Conservation (phyloP, 2,888 invertebrate species). For the Empis stercorea region DNA sequence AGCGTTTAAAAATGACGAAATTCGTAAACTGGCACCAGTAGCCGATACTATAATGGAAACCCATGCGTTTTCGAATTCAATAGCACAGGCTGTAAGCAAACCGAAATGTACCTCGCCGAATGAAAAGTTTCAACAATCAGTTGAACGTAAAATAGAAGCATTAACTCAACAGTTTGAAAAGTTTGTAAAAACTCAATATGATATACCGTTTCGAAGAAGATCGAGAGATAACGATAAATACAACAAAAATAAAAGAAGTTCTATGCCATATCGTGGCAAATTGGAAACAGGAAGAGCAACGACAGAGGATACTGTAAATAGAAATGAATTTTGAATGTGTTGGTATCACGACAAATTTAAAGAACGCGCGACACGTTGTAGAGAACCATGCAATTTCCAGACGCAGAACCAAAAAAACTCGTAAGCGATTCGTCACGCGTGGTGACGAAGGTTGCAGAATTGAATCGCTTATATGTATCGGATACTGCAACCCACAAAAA, state of each 20-base stretch:
- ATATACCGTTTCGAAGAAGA: too few species aligned
- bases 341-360: neutral
- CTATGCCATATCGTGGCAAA: too few species aligned
- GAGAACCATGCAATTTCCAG: neutral
- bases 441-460: neutral
- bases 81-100: neutral
- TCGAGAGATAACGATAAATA: too few species aligned
- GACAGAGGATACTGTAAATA: too few species aligned
- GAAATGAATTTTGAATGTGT: neutral
- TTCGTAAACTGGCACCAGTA: conserved; percentile 6
- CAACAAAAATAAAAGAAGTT: too few species aligned
- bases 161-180: too few species aligned
- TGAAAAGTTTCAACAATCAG: neutral
- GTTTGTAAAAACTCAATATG: too few species aligned
- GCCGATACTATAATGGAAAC: conserved; percentile 10
- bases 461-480: neutral
- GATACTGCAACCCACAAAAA: neutral
- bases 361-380: neutral
- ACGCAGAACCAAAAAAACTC: neutral
- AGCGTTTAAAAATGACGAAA: conserved; percentile 7
- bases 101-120: neutral
- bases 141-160: neutral
- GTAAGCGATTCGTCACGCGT: neutral
- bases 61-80: neutral
- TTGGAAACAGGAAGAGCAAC: too few species aligned